Base-by-base conservation (phyloP, 2,888 invertebrate genomes). In the Lithosia quadra region DNA sequence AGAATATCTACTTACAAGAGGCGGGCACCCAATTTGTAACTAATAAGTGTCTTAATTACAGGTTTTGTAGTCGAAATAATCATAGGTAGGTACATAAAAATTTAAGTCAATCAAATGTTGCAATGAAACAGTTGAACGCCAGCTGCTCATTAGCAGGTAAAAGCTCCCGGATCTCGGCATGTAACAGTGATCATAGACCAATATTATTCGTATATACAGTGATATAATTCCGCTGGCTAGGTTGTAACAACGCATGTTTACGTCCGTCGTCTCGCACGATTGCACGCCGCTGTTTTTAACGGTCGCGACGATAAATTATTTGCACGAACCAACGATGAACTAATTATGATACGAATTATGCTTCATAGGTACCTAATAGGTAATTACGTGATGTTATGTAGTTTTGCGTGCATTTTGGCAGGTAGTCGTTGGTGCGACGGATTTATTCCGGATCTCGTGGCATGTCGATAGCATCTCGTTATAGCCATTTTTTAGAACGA, bases 181-280 rank as follows among this genome's bases (percentile, higher is more conserved):
- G 78, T 79, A 79, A 81, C 73, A 73, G 69, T n/a, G n/a, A n/a
- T n/a, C n/a, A n/a, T n/a, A n/a, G n/a, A n/a, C n/a, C n/a, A n/a
- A n/a, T n/a, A n/a, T n/a, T n/a, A n/a, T n/a, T n/a, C n/a, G n/a
- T n/a, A n/a, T n/a, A n/a, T n/a, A n/a, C n/a, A n/a, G n/a, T 80
- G 80, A 76, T 75, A 80, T 81, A 81, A 81, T 78, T 66, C 68
- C 58, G 68, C 74, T 79, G 33, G 33, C 43, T 60, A 24, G n/a
- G 69, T 18, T n/a, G n/a, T 49, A 81, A 73, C 76, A 73, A 83
- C 76, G 79, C 68, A 78, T 67, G 65, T 66, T 70, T 76, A 68
- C 34, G 34, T 34, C 73, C 74, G 83, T 82, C 85, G 87, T 81
- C 78, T 72, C 84, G 86, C 88, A 88, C 88, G 87, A 87, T 81